phyloP scores from a whole-genome alignment of 2,888 invertebrate genomes.

The Choristoneura rosaceana region DNA sequence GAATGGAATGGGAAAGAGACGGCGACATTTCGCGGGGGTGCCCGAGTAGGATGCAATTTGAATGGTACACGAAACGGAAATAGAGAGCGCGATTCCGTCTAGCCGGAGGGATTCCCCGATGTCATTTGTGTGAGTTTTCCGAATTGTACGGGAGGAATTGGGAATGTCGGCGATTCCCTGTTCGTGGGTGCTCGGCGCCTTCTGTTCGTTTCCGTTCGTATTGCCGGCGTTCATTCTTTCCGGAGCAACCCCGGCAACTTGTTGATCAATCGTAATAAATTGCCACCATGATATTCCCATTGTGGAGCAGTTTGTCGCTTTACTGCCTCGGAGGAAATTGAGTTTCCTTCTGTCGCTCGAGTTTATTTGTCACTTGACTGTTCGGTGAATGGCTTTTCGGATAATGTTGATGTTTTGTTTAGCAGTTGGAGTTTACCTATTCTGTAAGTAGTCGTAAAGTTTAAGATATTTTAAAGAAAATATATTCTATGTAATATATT shows the following conservation, averaged over 20 bases:
- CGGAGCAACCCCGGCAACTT: conserved; percentile 78
- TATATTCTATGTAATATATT: no score
- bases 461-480: background rate
- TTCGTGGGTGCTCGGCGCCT: conserved; percentile 27
- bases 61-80: conserved; percentile 85
- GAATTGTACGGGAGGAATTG: conserved; percentile 72
- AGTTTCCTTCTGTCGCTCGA: conserved; percentile 76
- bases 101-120: conserved; percentile 85
- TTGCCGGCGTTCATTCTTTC: conserved; percentile 73
- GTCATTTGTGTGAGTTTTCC: conserved; percentile 84
- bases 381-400: conserved; percentile 44
- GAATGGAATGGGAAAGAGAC: conserved; percentile 82
- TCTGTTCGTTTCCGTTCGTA: conserved; percentile 46
- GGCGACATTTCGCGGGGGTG: conserved; percentile 50
- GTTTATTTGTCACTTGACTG: conserved; percentile 71
- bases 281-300: conserved; percentile 84
- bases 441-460: background rate
- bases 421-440: background rate
- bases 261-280: conserved; percentile 85
- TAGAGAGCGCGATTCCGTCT: conserved; percentile 84
- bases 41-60: conserved; percentile 74
- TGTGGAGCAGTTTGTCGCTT: conserved; percentile 84
- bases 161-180: conserved; percentile 41
- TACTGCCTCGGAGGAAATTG: conserved; percentile 81
- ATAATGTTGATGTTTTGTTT: conserved; percentile 33